Evolutionary conservation across 2,113 vertebrate genomes (phyloP).

Genomic region (Suricata suricatta): DNA sequence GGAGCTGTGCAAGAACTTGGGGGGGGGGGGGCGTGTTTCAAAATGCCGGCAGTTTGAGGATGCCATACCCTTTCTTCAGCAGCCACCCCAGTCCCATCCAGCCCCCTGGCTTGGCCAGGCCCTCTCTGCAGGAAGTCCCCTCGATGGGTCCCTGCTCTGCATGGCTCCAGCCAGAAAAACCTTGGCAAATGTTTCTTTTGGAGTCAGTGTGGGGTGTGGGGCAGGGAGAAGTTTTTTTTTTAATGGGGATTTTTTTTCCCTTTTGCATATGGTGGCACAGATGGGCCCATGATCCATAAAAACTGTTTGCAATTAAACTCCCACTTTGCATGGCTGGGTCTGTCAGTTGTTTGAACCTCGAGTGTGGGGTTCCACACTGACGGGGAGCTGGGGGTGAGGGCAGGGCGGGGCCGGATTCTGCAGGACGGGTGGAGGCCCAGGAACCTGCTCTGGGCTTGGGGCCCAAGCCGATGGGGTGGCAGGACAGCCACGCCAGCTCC

Average conservation of each 20-base stretch:
- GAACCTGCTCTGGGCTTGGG: constrained; percentile 18
- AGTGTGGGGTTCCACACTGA: background rate
- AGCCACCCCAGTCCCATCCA: background rate
- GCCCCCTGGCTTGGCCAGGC: background rate
- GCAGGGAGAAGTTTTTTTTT: background rate
- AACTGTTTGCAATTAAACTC: constrained; percentile 83
- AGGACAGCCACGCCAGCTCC: background rate
- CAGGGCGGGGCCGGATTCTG: background rate
- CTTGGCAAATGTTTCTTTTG: constrained; percentile 1
- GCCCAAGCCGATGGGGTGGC: background rate
- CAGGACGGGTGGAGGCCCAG: background rate
- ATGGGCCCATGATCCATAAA: constrained; percentile 82
- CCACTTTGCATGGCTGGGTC: constrained; percentile 79
- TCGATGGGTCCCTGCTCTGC: background rate
- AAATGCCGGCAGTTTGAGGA: background rate
- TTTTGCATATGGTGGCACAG: constrained; percentile 82
- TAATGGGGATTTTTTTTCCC: constrained; percentile 15
- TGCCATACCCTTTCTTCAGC: background rate
- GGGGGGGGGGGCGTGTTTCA: background rate
- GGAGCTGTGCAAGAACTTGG: background rate
- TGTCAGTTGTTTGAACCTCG: constrained; percentile 70
- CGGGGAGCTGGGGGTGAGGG: background rate
- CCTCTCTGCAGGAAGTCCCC: background rate
- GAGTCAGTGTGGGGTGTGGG: constrained; percentile 27
- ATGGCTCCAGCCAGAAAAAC: background rate